These are phyloP conservation scores for Odontamblyopus rebecca DNA, from an alignment of 2,797 vertebrate species.

Conservation along the genomic window DNA sequence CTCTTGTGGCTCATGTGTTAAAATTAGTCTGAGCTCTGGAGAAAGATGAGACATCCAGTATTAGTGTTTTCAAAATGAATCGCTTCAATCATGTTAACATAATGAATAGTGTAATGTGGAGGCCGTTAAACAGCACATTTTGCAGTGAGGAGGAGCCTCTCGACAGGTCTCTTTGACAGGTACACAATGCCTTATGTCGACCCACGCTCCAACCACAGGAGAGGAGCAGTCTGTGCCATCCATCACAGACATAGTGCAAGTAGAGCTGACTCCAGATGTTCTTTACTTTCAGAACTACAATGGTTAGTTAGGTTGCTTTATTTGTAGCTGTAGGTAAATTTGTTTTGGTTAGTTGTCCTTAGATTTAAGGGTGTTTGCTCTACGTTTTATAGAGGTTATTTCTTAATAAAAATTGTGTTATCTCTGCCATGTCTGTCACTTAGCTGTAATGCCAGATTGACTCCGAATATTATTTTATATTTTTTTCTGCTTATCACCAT, in stretches of 20 bases:
- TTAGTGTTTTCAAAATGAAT: conserved; percentile 51
- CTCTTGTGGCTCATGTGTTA: conserved; percentile 33
- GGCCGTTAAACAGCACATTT: conserved; percentile 61
- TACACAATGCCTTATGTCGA: conserved; percentile 63
- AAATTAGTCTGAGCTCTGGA: conserved; percentile 38
- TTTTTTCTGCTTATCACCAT: background rate
- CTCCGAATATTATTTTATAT: background rate
- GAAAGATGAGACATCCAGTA: conserved; percentile 42
- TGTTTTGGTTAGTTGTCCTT: background rate
- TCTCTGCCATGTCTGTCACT: no score
- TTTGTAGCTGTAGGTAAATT: no score
- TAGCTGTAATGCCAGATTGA: no score
- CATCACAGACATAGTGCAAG: conserved; percentile 36
- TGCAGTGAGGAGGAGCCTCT: conserved; percentile 40
- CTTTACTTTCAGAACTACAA: conserved; percentile 13
- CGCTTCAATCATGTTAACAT: conserved; percentile 68
- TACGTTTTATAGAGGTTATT: background rate
- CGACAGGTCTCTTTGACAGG: conserved; percentile 62
- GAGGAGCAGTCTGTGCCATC: conserved; percentile 44
- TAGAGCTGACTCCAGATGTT: conserved; percentile 24
- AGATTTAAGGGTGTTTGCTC: background rate
- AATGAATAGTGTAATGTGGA: conserved; percentile 63
- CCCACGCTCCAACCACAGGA: conserved; percentile 39
- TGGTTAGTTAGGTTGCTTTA: background rate
- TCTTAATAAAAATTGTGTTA: background rate